phyloP scores from a whole-genome alignment of 2,113 vertebrate species.

The Lanius ludovicianus region DNA sequence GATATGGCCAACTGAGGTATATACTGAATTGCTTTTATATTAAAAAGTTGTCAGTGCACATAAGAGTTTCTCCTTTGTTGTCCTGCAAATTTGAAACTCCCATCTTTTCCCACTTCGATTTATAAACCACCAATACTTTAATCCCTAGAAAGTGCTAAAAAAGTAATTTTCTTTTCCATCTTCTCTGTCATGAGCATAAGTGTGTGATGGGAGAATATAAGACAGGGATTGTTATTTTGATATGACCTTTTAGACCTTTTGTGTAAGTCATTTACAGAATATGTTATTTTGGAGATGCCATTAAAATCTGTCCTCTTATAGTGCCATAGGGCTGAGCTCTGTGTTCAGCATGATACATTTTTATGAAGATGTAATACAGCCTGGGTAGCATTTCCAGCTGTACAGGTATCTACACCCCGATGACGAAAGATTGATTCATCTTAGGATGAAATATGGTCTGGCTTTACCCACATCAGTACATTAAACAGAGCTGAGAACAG shows the following conservation, averaged over 20 bases:
- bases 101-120: rapidly evolving
- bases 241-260: neutral
- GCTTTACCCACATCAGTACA: neutral
- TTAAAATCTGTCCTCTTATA: neutral
- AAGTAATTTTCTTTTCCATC: neutral
- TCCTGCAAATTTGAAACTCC: neutral
- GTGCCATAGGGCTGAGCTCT: neutral
- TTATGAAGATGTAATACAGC: neutral
- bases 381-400: neutral
- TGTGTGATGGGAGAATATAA: neutral
- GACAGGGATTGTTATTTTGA: neutral
- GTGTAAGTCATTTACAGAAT: neutral
- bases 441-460: neutral
- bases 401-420: rapidly evolving
- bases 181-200: neutral
- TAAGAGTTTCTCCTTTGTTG: neutral
- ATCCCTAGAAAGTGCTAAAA: neutral
- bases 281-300: neutral
- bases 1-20: neutral
- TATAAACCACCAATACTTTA: neutral
- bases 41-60: neutral
- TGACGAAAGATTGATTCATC: neutral
- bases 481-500: neutral
- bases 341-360: neutral
- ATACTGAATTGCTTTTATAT: neutral